Conservation (phyloP, 2,888 invertebrate genomes). For the Nudaria mundana region DNA sequence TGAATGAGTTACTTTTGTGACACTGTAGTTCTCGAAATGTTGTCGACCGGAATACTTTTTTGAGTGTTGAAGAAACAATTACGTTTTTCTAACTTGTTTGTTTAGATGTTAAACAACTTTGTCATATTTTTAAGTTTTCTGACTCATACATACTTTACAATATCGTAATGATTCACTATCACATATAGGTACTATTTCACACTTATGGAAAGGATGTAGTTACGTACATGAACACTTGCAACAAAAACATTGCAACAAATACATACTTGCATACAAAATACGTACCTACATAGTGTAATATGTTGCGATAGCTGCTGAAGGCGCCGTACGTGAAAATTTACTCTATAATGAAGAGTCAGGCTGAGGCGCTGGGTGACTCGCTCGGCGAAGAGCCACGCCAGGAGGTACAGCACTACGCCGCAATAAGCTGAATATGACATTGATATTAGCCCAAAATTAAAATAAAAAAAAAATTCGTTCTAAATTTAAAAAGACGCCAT, state of each 20-base stretch:
- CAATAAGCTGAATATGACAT: constrained; percentile 35
- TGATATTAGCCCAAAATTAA: not conserved
- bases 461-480: not conserved
- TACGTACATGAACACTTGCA: not conserved
- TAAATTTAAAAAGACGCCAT: no score
- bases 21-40: no score
- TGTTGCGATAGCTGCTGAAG: constrained; percentile 90
- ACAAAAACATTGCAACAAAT: constrained; percentile 31
- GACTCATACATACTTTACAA: no score
- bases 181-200: no score
- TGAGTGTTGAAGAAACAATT: not conserved
- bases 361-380: constrained; percentile 82
- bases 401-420: constrained; percentile 54
- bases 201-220: no score
- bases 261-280: constrained; percentile 4
- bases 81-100: not conserved
- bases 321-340: constrained; percentile 98
- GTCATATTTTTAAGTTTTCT: not conserved
- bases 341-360: constrained; percentile 97
- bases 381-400: constrained; percentile 76
- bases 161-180: not conserved
- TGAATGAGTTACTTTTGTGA: no score
- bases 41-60: not conserved
- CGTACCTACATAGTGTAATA: constrained; percentile 28
- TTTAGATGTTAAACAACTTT: no score